Evolutionary conservation across 2,113 vertebrate genomes (phyloP).

Genomic region (Elanoides forficatus): DNA sequence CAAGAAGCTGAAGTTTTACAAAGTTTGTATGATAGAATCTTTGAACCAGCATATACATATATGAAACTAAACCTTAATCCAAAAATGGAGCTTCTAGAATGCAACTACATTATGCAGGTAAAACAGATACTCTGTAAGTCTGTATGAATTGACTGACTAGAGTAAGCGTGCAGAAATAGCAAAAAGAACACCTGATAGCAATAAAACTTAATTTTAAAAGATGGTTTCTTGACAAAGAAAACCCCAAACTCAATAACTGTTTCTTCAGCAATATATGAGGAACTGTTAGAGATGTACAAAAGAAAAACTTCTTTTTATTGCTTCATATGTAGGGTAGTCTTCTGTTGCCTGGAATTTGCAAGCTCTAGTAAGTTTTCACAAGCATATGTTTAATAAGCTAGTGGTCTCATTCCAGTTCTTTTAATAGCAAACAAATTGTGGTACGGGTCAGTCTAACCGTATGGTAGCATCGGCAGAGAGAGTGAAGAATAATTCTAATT

Average conservation of each 20-base stretch:
- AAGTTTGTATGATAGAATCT: constrained; percentile 73
- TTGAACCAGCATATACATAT: constrained; percentile 68
- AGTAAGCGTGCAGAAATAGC: not conserved
- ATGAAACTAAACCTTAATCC: constrained; percentile 74
- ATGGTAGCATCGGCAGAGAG: not conserved
- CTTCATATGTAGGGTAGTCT: not conserved
- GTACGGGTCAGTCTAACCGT: not conserved
- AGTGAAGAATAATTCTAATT: not conserved
- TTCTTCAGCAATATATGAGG: not conserved
- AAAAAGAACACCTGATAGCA: not conserved
- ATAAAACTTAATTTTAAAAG: not conserved
- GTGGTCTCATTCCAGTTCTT: not conserved
- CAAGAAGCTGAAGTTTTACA: constrained; percentile 74
- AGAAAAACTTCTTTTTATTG: not conserved
- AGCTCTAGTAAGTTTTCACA: not conserved
- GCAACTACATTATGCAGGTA: constrained; percentile 80
- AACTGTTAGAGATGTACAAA: not conserved
- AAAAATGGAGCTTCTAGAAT: constrained; percentile 80
- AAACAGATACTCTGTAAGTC: not conserved
- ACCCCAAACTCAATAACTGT: not conserved
- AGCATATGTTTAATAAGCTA: not conserved
- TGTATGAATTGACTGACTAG: not conserved
- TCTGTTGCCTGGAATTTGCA: not conserved
- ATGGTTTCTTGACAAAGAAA: not conserved
- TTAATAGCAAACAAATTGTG: not conserved